Evolutionary conservation across 2,797 vertebrate genomes (phyloP), one percentile per base, ranked within the genome.

Genomic region (Knipowitschia caucasica): DNA sequence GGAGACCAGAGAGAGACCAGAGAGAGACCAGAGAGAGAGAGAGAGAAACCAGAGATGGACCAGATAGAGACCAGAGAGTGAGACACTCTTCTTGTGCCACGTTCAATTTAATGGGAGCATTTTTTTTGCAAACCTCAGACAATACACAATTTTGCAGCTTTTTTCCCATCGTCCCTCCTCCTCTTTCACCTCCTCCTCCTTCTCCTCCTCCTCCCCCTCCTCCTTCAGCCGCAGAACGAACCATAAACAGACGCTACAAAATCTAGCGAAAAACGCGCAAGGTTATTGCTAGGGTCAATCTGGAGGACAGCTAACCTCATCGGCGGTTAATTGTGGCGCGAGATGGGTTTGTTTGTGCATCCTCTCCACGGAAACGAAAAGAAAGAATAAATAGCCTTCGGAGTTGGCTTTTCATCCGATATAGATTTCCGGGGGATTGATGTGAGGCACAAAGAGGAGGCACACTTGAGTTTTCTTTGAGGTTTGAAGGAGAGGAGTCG

Each of bases 211-310:
- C 3, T 12, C 39, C 21, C 11, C 39, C n/a, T n/a, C n/a, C n/a
- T n/a, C n/a, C n/a, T n/a, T n/a, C n/a, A n/a, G n/a, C n/a, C n/a
- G n/a, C n/a, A n/a, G n/a, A n/a, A n/a, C n/a, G n/a, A n/a, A n/a
- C n/a, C n/a, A n/a, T n/a, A n/a, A n/a, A n/a, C n/a, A n/a, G n/a
- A n/a, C 35, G 75, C 73, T 80, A 77, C 74, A 81, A 80, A 80
- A 77, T 73, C 55, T 59, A 24, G n/a, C 39, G 4, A 54, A 77
- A 82, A 66, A 74, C 54, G 77, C 60, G 67, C 73, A 64, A 70
- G 66, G 83, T 84, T 83, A 78, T 78, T 84, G 81, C 87, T 83
- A n/a, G 83, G 81, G 81, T 86, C 88, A 88, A 82, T 89, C 86
- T 84, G 25, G 33, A 50, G 17, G n/a, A 59, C 62, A 72, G 59